These are phyloP conservation scores for Synergus umbraculus DNA, from an alignment of 2,888 invertebrate genomes.

Conservation along the genomic window DNA sequence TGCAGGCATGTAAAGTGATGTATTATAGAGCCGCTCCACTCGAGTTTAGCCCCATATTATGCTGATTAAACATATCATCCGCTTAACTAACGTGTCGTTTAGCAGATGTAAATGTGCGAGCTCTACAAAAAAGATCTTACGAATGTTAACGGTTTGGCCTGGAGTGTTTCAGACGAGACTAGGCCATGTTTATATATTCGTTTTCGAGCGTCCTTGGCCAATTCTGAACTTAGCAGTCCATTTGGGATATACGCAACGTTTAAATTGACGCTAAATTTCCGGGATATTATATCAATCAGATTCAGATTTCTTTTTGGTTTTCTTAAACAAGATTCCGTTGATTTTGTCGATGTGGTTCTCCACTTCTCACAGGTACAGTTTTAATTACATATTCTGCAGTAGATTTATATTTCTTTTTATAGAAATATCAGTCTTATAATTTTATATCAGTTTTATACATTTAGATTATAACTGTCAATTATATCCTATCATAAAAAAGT, in stretches of 20 bases:
- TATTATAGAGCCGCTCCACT: constrained; percentile 19
- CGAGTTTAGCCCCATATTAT: constrained; percentile 35
- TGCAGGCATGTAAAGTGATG: constrained; percentile 24
- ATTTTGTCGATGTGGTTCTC: background rate
- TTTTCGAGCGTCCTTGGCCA: constrained; percentile 32
- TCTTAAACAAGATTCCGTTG: no score
- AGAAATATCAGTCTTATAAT: no score
- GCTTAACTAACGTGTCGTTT: constrained; percentile 34
- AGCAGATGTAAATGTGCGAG: constrained; percentile 35
- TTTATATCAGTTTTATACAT: no score
- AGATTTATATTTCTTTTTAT: no score
- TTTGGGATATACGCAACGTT: background rate
- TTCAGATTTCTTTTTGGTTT: background rate
- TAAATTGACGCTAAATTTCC: background rate
- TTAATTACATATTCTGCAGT: no score
- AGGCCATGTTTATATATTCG: constrained; percentile 40
- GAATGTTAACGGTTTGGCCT: constrained; percentile 35
- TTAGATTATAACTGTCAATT: no score
- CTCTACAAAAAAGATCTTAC: constrained; percentile 24
- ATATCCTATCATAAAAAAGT: no score
- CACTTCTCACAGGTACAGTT: no score
- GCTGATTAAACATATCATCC: constrained; percentile 38
- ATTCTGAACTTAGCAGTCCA: background rate
- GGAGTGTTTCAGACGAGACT: constrained; percentile 36
- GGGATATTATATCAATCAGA: background rate